These are phyloP conservation scores for Nomada ferruginata DNA, from an alignment of 2,888 invertebrate genomes.

Conservation along the genomic window DNA sequence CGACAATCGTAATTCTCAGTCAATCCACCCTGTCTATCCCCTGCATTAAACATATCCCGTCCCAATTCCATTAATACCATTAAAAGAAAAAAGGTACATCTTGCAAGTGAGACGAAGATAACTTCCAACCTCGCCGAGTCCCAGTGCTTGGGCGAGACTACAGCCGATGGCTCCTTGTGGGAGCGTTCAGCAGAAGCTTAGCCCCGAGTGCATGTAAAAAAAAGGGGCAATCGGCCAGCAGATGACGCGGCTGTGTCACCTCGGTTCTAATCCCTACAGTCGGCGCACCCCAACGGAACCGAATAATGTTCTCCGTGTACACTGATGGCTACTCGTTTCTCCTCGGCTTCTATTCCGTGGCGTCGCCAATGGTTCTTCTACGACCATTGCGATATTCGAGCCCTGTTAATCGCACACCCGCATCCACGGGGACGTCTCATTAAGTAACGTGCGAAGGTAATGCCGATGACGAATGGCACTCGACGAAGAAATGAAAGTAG, in stretches of 20 bases:
- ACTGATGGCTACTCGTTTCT: constrained; percentile 35
- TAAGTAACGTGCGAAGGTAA: constrained; percentile 63
- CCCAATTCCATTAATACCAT: not conserved
- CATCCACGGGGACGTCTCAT: constrained; percentile 68
- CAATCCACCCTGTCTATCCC: not conserved
- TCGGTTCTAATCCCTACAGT: constrained; percentile 70
- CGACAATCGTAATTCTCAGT: too few species aligned
- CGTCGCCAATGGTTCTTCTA: not conserved
- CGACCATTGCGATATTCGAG: constrained; percentile 33
- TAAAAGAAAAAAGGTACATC: too few species aligned
- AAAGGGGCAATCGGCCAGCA: constrained; percentile 76
- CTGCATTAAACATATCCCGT: not conserved
- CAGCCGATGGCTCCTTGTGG: constrained; percentile 58
- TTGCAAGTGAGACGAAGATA: constrained; percentile 21
- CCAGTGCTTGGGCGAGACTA: constrained; percentile 52
- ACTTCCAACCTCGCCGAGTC: constrained; percentile 52
- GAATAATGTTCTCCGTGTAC: constrained; percentile 64
- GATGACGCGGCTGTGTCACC: constrained; percentile 75
- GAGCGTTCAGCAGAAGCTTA: constrained; percentile 48
- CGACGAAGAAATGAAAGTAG: constrained; percentile 57
- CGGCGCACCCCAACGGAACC: constrained; percentile 69
- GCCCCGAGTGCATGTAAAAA: constrained; percentile 47
- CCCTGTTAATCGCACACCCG: constrained; percentile 64
- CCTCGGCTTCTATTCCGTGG: constrained; percentile 21
- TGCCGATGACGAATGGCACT: constrained; percentile 60